These are phyloP conservation scores for Cephus sareptanus DNA, from an alignment of 2,888 invertebrate species.

Conservation along the genomic window DNA sequence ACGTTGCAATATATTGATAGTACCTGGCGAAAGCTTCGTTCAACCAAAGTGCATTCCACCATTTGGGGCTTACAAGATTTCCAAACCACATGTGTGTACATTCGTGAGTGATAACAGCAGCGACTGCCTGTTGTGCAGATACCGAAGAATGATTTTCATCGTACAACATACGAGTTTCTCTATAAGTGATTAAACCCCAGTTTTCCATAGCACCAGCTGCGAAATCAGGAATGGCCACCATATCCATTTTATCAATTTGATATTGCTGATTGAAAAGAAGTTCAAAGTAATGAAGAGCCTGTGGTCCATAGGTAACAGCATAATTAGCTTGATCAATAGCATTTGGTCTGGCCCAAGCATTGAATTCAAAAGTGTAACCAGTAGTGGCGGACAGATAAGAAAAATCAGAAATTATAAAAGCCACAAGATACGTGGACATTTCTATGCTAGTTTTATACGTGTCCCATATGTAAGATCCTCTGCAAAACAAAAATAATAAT, in stretches of 20 bases:
- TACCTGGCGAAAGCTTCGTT: slow-evolving; percentile 88
- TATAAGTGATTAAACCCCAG: slow-evolving; percentile 81
- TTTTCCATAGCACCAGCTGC: slow-evolving; percentile 98
- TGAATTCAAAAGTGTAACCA: slow-evolving; percentile 65
- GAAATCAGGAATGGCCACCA: slow-evolving; percentile 96
- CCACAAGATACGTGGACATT: slow-evolving; percentile 96
- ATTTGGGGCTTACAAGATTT: slow-evolving; percentile 80
- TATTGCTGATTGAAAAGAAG: slow-evolving; percentile 92
- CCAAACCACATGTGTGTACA: slow-evolving; percentile 87
- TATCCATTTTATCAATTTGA: slow-evolving; percentile 88
- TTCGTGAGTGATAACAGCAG: slow-evolving; percentile 84
- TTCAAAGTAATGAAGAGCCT: slow-evolving; percentile 96
- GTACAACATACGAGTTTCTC: slow-evolving; percentile 25
- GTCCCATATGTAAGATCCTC: slow-evolving; percentile 80
- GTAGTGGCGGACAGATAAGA: slow-evolving; percentile 86
- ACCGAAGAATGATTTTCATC: slow-evolving; percentile 35
- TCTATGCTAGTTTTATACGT: slow-evolving; percentile 80
- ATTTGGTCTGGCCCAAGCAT: slow-evolving; percentile 75
- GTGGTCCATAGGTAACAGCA: slow-evolving; percentile 89
- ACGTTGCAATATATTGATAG: slow-evolving; percentile 78
- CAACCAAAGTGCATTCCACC: slow-evolving; percentile 88
- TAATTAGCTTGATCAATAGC: slow-evolving; percentile 88
- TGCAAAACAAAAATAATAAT: slow-evolving; percentile 56
- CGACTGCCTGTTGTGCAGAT: slow-evolving; percentile 73
- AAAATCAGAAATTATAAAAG: slow-evolving; percentile 94